Evolutionary conservation across 2,888 invertebrate species (phyloP).

Genomic region (Ochropleura plecta): DNA sequence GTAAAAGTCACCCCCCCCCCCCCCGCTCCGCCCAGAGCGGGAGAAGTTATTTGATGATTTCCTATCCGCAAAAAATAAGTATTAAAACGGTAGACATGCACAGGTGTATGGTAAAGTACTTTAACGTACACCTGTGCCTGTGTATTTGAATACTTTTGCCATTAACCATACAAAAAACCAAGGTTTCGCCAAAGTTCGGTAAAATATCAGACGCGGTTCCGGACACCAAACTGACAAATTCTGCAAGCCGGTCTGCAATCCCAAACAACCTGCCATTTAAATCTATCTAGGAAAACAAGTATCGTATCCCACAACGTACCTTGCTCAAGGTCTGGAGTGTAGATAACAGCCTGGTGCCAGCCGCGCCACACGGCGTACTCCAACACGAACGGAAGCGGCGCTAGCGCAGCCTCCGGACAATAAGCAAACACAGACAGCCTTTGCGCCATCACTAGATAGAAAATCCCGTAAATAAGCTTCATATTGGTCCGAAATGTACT

Average conservation of each 20-base stretch:
- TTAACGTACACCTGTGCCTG: too few species aligned
- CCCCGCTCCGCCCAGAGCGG: too few species aligned
- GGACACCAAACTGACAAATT: background rate
- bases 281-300: background rate
- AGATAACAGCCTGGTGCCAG: constrained; percentile 89
- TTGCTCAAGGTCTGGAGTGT: constrained; percentile 79
- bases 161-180: background rate
- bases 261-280: background rate
- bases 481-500: constrained; percentile 13
- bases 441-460: constrained; percentile 8
- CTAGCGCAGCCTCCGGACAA: constrained; percentile 72
- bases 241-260: background rate
- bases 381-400: constrained; percentile 84
- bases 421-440: constrained; percentile 39
- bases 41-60: too few species aligned
- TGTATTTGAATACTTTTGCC: background rate
- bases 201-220: background rate
- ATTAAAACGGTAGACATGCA: background rate
- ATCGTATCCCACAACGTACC: constrained; percentile 67
- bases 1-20: too few species aligned
- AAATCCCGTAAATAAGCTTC: constrained; percentile 15
- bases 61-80: too few species aligned
- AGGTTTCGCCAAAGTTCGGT: background rate
- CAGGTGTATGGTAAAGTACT: background rate
- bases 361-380: constrained; percentile 90